Conservation (phyloP, 2,113 vertebrate species). For the Cebidichthys violaceus region DNA sequence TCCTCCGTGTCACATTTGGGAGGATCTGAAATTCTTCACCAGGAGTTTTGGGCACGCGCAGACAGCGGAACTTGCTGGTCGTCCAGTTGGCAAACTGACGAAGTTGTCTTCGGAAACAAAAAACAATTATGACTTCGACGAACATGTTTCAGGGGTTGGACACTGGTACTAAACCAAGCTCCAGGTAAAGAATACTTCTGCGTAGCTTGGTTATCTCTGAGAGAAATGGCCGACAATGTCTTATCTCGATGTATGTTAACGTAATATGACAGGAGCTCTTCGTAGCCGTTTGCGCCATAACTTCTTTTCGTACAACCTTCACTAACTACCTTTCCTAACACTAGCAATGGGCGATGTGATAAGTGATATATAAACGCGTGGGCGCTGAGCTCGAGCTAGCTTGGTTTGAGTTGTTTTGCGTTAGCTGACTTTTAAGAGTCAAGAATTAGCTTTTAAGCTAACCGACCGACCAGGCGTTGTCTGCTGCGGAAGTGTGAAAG, state of each 20-base stretch:
- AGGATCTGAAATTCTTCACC: conserved; percentile 52
- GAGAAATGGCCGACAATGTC: conserved; percentile 4
- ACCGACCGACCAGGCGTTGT: conserved; percentile 74
- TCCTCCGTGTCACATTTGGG: conserved; percentile 47
- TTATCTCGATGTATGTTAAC: conserved; percentile 32
- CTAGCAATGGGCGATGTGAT: accelerated
- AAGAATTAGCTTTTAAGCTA: conserved; percentile 67
- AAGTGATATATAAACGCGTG: neutral
- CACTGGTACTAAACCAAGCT: conserved; percentile 81
- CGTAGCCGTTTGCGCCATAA: neutral
- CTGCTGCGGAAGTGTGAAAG: conserved; percentile 72
- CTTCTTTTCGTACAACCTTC: neutral
- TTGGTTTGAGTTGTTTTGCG: neutral
- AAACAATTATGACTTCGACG: conserved; percentile 79
- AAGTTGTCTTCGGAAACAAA: conserved; percentile 63
- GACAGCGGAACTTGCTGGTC: conserved; percentile 37
- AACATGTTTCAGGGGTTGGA: conserved; percentile 90
- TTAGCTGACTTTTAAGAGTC: conserved; percentile 47
- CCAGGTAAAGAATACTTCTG: conserved; percentile 82
- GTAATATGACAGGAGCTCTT: neutral
- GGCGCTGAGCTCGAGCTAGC: neutral
- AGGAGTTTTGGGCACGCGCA: conserved; percentile 45
- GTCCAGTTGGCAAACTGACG: conserved; percentile 74
- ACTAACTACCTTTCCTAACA: neutral
- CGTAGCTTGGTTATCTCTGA: neutral